These are phyloP conservation scores for Eupithecia abbreviata DNA, from an alignment of 2,888 invertebrate genomes.

Conservation along the genomic window DNA sequence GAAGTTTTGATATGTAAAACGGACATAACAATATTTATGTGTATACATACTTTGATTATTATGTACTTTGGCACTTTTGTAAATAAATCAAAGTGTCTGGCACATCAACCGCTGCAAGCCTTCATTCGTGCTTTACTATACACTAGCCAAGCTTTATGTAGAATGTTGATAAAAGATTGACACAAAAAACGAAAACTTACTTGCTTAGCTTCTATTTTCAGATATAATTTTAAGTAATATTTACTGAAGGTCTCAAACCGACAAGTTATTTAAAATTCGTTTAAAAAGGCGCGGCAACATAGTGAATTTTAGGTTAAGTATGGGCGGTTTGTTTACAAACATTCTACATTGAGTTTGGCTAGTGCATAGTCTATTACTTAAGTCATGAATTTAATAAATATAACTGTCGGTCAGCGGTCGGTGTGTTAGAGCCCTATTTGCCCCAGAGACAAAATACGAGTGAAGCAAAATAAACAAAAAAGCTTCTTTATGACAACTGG, in stretches of 20 bases:
- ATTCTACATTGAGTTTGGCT: too few species aligned
- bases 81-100: constrained; percentile 12
- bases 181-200: too few species aligned
- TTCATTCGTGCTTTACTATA: neutral
- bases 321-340: too few species aligned
- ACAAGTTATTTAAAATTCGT: too few species aligned
- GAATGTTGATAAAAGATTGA: too few species aligned
- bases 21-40: neutral
- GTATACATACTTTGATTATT: neutral
- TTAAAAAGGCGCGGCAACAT: too few species aligned
- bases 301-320: too few species aligned
- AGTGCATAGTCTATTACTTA: neutral
- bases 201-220: too few species aligned
- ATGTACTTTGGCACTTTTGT: constrained; percentile 17
- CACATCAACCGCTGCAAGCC: neutral
- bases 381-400: neutral
- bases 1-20: constrained; percentile 13
- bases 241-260: too few species aligned
- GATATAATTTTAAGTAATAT: too few species aligned
- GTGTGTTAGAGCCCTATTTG: neutral
- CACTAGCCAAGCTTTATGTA: too few species aligned
- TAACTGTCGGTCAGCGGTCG: neutral
- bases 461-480: constrained; percentile 3
- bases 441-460: neutral
- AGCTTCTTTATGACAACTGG: constrained; percentile 18